Conservation (phyloP, 2,113 vertebrate genomes). For the Seriola dumerili region DNA sequence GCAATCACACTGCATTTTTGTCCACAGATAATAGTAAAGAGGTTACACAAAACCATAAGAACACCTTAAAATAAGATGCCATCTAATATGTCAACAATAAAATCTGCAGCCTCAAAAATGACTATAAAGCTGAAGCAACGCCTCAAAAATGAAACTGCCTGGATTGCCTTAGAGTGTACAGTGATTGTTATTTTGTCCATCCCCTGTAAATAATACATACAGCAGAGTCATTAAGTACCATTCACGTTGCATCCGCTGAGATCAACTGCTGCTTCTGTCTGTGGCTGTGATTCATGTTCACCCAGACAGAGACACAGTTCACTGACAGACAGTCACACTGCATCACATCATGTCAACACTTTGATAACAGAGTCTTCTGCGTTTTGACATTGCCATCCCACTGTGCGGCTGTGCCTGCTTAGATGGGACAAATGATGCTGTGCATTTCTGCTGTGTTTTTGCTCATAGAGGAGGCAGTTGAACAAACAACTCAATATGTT, state of each 20-base stretch:
- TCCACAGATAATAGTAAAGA: background rate
- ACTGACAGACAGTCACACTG: conserved; percentile 52
- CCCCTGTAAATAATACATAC: conserved; percentile 47
- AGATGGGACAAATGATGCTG: conserved; percentile 40
- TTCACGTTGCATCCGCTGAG: conserved; percentile 4
- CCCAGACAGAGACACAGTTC: conserved; percentile 42
- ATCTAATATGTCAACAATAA: background rate
- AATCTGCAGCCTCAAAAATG: background rate
- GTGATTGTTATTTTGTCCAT: conserved; percentile 38
- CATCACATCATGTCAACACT: conserved; percentile 58
- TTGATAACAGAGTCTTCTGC: conserved; percentile 63
- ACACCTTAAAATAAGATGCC: background rate
- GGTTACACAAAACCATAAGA: background rate
- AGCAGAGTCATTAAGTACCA: conserved; percentile 40
- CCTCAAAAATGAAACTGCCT: background rate
- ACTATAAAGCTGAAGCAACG: background rate
- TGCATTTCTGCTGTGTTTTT: conserved; percentile 29
- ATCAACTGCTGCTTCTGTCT: conserved; percentile 47
- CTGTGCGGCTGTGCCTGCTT: conserved; percentile 48
- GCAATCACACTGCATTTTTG: no score
- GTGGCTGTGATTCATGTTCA: conserved; percentile 47
- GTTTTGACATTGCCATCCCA: conserved; percentile 59
- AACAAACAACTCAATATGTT: conserved; percentile 38
- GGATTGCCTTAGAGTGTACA: background rate
- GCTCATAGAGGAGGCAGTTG: conserved; percentile 1